Conservation (phyloP, 2,113 vertebrate species). For the Nanorana parkeri region DNA sequence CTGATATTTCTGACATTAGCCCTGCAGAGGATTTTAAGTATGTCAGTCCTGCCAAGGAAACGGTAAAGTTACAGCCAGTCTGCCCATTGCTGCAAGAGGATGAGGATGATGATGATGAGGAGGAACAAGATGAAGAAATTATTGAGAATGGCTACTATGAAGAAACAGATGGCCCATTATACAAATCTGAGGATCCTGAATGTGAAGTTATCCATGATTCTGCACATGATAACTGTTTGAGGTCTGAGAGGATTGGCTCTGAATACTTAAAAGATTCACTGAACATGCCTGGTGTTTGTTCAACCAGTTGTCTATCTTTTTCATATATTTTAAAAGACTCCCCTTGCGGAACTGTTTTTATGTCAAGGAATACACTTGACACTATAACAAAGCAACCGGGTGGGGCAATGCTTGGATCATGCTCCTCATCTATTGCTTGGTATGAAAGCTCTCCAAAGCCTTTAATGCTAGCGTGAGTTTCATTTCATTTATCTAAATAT, state of each 20-base stretch:
- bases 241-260: conserved; percentile 67
- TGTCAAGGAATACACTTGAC: conserved; percentile 73
- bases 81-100: conserved; percentile 69
- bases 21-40: conserved; percentile 74
- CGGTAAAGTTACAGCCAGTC: conserved; percentile 65
- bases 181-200: conserved; percentile 71
- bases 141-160: conserved; percentile 97
- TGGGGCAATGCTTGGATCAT: conserved; percentile 66
- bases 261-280: conserved; percentile 65
- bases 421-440: conserved; percentile 77
- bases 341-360: conserved; percentile 71
- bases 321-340: conserved; percentile 76
- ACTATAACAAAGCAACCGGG: conserved; percentile 77
- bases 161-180: conserved; percentile 81
- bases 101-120: conserved; percentile 77
- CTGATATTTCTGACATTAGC: conserved; percentile 83
- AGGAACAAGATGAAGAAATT: conserved; percentile 86
- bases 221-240: conserved; percentile 63
- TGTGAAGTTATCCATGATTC: conserved; percentile 60
- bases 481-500: conserved; percentile 19
- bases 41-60: conserved; percentile 68
- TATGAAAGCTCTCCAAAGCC: conserved; percentile 86
- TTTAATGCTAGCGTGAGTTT: conserved; percentile 92
- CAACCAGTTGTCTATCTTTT: conserved; percentile 76
- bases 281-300: conserved; percentile 70